Percentiles rank a stretch among this genome's conserved stretches.
Conservation (phyloP, 2,113 vertebrate genomes). For the Cinclus cinclus region DNA sequence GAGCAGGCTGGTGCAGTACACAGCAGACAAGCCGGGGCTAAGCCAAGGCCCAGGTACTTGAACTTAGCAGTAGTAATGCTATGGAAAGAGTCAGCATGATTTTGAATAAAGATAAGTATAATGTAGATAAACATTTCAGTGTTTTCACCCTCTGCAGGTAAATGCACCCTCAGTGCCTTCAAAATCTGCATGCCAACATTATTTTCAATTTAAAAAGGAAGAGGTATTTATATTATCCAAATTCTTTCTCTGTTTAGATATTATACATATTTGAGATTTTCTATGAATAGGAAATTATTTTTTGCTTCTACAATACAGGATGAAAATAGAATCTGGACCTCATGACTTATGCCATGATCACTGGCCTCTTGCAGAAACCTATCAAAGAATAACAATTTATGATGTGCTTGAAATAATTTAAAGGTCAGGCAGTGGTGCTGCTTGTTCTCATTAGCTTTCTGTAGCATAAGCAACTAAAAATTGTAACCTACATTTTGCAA, state of each 20-base stretch:
- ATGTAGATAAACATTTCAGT: background rate
- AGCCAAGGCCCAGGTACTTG: background rate
- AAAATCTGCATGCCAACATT: background rate
- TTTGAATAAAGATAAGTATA: background rate
- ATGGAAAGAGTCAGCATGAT: background rate
- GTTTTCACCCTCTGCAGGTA: background rate
- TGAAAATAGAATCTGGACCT: background rate
- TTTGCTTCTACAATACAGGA: background rate
- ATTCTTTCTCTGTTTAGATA: background rate
- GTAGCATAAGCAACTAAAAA: background rate
- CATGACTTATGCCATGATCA: background rate
- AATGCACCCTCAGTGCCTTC: background rate
- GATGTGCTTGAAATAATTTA: background rate
- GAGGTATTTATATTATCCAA: background rate
- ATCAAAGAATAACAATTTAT: background rate
- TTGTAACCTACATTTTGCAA: background rate
- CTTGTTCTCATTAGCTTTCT: constrained; percentile 9
- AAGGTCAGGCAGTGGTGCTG: background rate
- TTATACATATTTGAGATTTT: background rate
- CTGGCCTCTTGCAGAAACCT: background rate
- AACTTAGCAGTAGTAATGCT: background rate
- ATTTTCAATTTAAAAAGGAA: background rate
- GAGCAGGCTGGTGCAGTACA: background rate
- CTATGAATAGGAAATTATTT: background rate
- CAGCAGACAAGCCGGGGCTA: background rate